phyloP scores from a whole-genome alignment of 2,113 vertebrate genomes.

The Microtus oregoni region DNA sequence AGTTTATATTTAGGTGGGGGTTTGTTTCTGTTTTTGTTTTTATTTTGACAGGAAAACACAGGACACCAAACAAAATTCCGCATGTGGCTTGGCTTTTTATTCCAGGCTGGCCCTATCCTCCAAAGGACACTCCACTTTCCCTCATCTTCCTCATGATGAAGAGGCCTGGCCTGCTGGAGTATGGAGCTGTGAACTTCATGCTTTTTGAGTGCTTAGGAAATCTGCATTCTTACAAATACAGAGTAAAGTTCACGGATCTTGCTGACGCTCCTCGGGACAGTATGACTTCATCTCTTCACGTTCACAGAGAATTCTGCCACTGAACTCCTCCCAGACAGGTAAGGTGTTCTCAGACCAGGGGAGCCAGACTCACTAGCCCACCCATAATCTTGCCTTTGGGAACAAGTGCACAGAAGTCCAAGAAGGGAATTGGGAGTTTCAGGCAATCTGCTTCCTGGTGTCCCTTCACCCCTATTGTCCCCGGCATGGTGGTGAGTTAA shows the following conservation, averaged over 20 bases:
- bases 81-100: neutral
- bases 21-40: neutral
- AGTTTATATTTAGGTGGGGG: neutral
- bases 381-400: rapidly evolving
- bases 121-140: neutral
- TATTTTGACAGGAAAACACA: neutral
- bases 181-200: neutral
- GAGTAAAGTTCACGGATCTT: neutral
- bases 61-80: neutral
- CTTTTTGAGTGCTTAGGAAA: rapidly evolving
- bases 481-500: neutral
- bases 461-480: neutral
- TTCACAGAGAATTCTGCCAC: neutral
- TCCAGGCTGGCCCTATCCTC: neutral
- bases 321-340: neutral
- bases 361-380: neutral
- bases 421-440: neutral
- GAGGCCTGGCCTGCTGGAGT: neutral
- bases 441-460: neutral
- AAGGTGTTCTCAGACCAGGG: neutral
- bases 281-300: neutral
- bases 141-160: neutral
- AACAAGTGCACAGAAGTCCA: neutral
- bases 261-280: neutral
- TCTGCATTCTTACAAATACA: neutral